Conservation (phyloP, 2,797 vertebrate species). For the Labeo calbasu region DNA sequence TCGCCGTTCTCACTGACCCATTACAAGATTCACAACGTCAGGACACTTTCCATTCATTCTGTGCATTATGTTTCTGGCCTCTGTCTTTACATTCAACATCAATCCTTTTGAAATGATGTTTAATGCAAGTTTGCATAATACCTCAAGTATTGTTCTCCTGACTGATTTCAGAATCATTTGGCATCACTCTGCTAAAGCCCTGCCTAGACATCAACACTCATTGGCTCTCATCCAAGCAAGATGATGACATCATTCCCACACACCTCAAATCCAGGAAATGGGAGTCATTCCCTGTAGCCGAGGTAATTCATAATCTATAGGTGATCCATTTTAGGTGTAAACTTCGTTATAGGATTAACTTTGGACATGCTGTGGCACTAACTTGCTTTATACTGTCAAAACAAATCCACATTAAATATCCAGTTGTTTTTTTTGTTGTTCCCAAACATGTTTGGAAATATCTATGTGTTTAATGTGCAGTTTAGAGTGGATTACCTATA, state of each 20-base stretch:
- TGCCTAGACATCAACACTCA: slow-evolving; percentile 73
- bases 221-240: slow-evolving; percentile 83
- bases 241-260: slow-evolving; percentile 80
- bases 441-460: background rate
- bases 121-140: background rate
- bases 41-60: background rate
- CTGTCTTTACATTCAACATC: background rate
- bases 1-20: slow-evolving; percentile 82
- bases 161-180: slow-evolving; percentile 75
- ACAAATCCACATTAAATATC: background rate
- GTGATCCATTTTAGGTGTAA: background rate
- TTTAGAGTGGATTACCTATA: background rate
- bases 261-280: slow-evolving; percentile 80
- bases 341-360: background rate
- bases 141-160: background rate
- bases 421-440: background rate
- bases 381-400: background rate
- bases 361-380: background rate
- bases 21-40: slow-evolving; percentile 82
- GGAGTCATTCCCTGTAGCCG: slow-evolving; percentile 75
- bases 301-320: slow-evolving; percentile 72
- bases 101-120: background rate
- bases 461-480: background rate
- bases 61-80: background rate
- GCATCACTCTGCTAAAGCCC: slow-evolving; percentile 85